Evolutionary conservation across 1,140 invertebrate species (phyloP).

Genomic region (Daktulosphaira vitifoliae): DNA sequence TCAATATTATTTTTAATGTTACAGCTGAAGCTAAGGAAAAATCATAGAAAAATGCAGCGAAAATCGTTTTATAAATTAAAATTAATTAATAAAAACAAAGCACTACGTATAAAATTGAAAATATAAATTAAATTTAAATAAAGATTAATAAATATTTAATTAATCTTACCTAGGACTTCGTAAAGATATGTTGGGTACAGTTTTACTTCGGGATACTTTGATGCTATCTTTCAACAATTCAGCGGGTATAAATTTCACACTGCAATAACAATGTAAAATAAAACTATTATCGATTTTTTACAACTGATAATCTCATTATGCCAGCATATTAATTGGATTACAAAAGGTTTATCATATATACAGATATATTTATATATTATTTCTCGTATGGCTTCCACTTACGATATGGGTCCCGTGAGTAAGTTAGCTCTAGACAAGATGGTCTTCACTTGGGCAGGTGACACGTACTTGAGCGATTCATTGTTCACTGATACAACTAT

Average conservation of each 20-base stretch:
- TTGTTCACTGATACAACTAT: slow-evolving; percentile 18
- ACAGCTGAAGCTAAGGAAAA: no score
- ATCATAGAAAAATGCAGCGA: no score
- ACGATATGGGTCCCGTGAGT: slow-evolving; percentile 23
- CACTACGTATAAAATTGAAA: not conserved
- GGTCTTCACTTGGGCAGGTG: slow-evolving; percentile 22
- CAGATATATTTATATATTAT: no score
- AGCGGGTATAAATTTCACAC: slow-evolving; percentile 18
- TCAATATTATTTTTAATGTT: no score
- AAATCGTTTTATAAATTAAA: no score
- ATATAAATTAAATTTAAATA: not conserved
- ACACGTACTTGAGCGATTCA: slow-evolving; percentile 25
- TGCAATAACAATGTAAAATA: slow-evolving; percentile 13
- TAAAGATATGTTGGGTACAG: slow-evolving; percentile 13
- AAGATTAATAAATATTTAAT: not conserved
- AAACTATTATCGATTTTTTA: slow-evolving; percentile 18
- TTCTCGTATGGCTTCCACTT: slow-evolving; percentile 22
- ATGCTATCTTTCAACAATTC: slow-evolving; percentile 1
- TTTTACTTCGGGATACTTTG: slow-evolving; percentile 15
- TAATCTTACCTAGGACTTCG: slow-evolving; percentile 6
- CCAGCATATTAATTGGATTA: slow-evolving; percentile 19
- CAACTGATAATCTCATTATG: slow-evolving; percentile 2
- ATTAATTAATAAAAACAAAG: not conserved
- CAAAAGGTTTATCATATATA: not conserved
- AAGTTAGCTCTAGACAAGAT: slow-evolving; percentile 30